Percentiles rank a stretch among this genome's conserved stretches.
Conservation (phyloP, 2,888 invertebrate species). For the Agriotes lineatus region DNA sequence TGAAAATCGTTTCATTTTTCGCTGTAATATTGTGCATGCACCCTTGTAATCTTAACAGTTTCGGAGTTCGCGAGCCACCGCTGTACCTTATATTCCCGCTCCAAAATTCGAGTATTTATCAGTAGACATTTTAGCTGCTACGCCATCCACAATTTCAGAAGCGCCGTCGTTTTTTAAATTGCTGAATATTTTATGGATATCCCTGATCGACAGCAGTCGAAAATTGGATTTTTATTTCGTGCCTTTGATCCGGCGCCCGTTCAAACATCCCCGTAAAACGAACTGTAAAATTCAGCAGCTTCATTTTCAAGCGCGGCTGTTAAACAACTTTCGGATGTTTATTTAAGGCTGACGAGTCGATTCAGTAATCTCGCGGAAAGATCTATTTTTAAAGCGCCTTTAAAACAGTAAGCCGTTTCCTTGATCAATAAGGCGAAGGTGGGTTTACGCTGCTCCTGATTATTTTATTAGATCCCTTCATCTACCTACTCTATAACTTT, state of each 20-base stretch:
- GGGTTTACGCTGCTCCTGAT: not conserved
- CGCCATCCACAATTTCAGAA: not conserved
- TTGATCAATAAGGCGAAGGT: not conserved
- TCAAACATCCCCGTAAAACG: not conserved
- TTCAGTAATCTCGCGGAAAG: not conserved
- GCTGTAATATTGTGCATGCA: not conserved
- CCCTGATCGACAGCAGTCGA: conserved; percentile 14
- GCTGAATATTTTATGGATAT: conserved; percentile 16
- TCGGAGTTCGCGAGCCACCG: not conserved
- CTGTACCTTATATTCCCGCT: not conserved
- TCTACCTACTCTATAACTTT: not conserved
- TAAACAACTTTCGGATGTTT: not conserved
- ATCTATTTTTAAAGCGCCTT: not conserved
- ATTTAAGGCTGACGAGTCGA: not conserved
- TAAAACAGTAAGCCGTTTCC: not conserved
- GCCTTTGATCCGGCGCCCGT: not conserved
- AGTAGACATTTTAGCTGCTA: not conserved
- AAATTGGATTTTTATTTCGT: conserved; percentile 20
- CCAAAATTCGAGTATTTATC: not conserved
- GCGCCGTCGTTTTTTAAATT: conserved; percentile 3
- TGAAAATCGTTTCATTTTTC: no score
- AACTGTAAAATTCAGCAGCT: conserved; percentile 12
- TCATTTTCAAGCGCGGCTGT: conserved; percentile 8
- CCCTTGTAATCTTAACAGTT: not conserved
- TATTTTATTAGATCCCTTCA: no score